Conservation (phyloP, 2,888 invertebrate genomes). For the Cheilosia vernalis region DNA sequence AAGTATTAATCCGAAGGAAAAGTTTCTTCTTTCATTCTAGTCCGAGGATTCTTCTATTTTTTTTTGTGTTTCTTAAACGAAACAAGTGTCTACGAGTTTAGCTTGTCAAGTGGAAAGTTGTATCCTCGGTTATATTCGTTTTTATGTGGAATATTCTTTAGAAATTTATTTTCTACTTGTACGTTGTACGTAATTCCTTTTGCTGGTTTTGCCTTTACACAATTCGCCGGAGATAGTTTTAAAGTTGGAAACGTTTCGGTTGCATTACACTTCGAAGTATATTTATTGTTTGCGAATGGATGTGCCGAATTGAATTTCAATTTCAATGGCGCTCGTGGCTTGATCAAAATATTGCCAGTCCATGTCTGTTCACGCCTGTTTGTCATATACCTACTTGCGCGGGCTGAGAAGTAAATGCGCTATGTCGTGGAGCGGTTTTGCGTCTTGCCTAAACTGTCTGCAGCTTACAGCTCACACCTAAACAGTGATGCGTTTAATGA, state of each 20-base stretch:
- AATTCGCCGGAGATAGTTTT: constrained; percentile 5
- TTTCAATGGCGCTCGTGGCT: background rate
- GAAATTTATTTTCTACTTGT: constrained; percentile 8
- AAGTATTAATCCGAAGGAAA: constrained; percentile 63
- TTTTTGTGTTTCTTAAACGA: constrained; percentile 60
- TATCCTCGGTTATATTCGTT: constrained; percentile 68
- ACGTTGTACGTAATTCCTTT: constrained; percentile 4
- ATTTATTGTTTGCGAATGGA: constrained; percentile 14
- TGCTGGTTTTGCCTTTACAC: constrained; percentile 8
- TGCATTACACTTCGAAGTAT: constrained; percentile 11
- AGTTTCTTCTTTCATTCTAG: constrained; percentile 29
- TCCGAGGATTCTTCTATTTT: background rate
- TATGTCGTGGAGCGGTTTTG: too few species aligned
- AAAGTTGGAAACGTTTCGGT: constrained; percentile 12
- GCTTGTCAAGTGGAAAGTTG: constrained; percentile 72
- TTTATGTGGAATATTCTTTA: constrained; percentile 55
- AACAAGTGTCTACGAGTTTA: constrained; percentile 72
- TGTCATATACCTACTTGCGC: too few species aligned
- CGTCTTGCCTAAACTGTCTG: too few species aligned
- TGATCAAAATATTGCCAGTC: too few species aligned
- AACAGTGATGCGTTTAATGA: too few species aligned
- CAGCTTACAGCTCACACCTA: too few species aligned
- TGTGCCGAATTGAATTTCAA: constrained; percentile 21
- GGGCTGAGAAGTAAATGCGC: too few species aligned
- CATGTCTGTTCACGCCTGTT: too few species aligned